These are phyloP conservation scores for Periophthalmus magnuspinnatus DNA, from an alignment of 2,797 vertebrate genomes.

Conservation along the genomic window DNA sequence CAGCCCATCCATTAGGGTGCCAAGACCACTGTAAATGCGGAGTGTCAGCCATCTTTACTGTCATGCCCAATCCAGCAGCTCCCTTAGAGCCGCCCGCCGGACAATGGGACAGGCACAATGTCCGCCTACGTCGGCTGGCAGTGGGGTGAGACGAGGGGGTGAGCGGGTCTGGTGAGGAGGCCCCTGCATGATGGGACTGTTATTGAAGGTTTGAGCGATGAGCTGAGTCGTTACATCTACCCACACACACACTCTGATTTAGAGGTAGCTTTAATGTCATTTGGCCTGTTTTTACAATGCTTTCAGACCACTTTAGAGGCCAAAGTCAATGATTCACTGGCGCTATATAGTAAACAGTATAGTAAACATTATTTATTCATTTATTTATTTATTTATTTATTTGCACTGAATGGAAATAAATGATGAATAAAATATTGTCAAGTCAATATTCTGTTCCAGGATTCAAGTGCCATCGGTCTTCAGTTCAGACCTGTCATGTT, in stretches of 20 bases:
- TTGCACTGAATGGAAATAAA: not conserved
- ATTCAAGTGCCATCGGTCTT: not conserved
- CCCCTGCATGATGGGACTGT: conserved; percentile 79
- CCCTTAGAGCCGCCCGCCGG: conserved; percentile 45
- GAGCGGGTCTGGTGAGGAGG: conserved; percentile 38
- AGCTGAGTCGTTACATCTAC: conserved; percentile 83
- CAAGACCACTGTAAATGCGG: conserved; percentile 73
- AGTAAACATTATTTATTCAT: not conserved
- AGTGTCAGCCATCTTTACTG: conserved; percentile 69
- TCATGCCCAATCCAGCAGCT: conserved; percentile 69
- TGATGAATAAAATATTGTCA: not conserved
- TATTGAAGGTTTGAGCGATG: conserved; percentile 85
- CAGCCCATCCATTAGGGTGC: conserved; percentile 77
- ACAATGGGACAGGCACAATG: conserved; percentile 76
- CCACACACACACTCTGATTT: conserved; percentile 41
- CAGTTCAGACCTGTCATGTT: not conserved
- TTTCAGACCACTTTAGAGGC: not conserved
- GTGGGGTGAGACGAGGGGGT: conserved; percentile 60
- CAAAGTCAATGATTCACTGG: not conserved
- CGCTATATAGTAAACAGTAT: too few relatives aligned
- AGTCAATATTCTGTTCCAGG: not conserved
- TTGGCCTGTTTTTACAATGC: not conserved
- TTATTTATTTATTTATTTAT: not conserved
- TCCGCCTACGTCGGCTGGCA: conserved; percentile 77
- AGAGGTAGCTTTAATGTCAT: not conserved